Evolutionary conservation across 2,888 invertebrate genomes (phyloP).

Genomic region (Rhodophaea formosa): DNA sequence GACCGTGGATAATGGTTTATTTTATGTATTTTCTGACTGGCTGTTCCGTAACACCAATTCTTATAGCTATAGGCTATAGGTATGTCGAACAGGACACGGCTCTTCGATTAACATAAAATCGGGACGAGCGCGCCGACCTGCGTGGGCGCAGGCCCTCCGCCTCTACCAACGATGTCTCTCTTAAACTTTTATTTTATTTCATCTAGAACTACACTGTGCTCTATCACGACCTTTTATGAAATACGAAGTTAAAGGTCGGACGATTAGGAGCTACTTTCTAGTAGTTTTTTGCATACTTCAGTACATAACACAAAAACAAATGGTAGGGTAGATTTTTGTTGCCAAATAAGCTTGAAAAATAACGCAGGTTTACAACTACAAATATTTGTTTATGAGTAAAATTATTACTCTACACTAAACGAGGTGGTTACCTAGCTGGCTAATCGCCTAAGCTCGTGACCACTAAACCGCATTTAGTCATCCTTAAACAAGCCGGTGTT

Average conservation of each 20-base stretch:
- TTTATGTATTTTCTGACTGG: slow-evolving; percentile 57
- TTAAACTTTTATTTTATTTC: slow-evolving; percentile 19
- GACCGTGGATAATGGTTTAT: slow-evolving; percentile 60
- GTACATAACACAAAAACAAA: too few species aligned
- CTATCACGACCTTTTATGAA: too few species aligned
- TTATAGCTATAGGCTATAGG: slow-evolving; percentile 41
- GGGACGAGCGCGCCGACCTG: slow-evolving; percentile 49
- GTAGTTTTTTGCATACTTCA: too few species aligned
- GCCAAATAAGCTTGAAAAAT: too few species aligned
- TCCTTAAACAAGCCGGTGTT: slow-evolving; percentile 53
- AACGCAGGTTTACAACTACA: background rate
- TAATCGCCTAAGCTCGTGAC: slow-evolving; percentile 52
- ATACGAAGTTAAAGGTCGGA: too few species aligned
- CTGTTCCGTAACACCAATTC: slow-evolving; percentile 57
- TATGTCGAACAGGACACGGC: slow-evolving; percentile 65
- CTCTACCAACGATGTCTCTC: slow-evolving; percentile 33
- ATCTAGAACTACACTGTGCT: background rate
- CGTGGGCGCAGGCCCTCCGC: slow-evolving; percentile 66
- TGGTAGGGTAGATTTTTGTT: too few species aligned
- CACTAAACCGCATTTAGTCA: slow-evolving; percentile 60
- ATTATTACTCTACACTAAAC: slow-evolving; percentile 6
- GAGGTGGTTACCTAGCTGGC: slow-evolving; percentile 17
- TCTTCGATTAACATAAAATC: slow-evolving; percentile 81
- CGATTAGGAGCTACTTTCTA: too few species aligned
- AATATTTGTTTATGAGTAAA: background rate